Conservation (phyloP, 2,797 vertebrate species). For the Microctenopoma stevenorrisi region DNA sequence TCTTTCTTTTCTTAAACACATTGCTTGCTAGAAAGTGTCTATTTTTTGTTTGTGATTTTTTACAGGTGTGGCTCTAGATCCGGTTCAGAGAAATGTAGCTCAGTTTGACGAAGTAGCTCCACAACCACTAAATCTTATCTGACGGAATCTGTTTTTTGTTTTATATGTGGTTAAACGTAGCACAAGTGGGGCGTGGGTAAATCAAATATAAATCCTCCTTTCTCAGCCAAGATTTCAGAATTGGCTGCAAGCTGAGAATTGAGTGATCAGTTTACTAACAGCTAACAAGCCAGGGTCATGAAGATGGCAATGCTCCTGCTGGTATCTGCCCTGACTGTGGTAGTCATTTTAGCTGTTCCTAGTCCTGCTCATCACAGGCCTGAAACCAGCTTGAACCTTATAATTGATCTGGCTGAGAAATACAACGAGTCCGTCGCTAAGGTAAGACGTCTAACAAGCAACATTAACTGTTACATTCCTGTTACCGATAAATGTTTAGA, state of each 20-base stretch:
- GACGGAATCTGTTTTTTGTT: neutral
- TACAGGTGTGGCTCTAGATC: neutral
- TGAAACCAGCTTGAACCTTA: fast-evolving
- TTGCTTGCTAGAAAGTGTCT: too few relatives aligned
- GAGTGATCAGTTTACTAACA: constrained; percentile 7
- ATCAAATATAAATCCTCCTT: constrained; percentile 52
- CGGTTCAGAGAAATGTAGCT: constrained; percentile 64
- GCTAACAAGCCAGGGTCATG: constrained; percentile 12
- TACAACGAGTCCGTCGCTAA: fast-evolving
- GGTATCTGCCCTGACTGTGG: constrained; percentile 1
- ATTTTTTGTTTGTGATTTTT: neutral
- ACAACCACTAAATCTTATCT: constrained; percentile 71
- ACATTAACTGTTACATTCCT: neutral
- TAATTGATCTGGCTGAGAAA: fast-evolving
- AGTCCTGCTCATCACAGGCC: fast-evolving
- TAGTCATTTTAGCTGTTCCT: neutral
- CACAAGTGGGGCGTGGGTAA: constrained; percentile 30
- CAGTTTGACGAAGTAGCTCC: constrained; percentile 21
- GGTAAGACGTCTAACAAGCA: constrained; percentile 43
- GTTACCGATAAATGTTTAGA: neutral
- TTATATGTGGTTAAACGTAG: neutral
- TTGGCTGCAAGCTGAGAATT: constrained; percentile 9
- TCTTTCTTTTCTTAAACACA: neutral
- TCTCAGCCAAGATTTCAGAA: constrained; percentile 16
- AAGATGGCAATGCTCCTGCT: constrained; percentile 38